Conservation (phyloP, 2,113 vertebrate genomes). For the Spea bombifrons region DNA sequence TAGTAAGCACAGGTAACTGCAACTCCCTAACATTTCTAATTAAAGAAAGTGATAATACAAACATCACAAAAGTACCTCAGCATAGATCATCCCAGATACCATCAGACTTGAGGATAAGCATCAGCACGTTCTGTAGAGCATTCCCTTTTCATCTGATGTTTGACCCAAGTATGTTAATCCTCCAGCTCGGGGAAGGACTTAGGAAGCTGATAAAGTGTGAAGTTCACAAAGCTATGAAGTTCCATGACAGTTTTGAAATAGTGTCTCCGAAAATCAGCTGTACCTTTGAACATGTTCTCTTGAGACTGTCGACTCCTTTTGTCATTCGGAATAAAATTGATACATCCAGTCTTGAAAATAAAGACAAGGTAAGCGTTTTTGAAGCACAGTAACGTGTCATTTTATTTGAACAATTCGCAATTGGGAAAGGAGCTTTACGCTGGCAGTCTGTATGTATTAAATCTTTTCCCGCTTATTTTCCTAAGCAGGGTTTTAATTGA, state of each 20-base stretch:
- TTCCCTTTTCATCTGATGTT: slow-evolving; percentile 96
- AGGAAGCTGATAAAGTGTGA: slow-evolving; percentile 87
- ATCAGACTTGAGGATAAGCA: slow-evolving; percentile 84
- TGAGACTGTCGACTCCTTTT: slow-evolving; percentile 91
- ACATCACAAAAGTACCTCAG: slow-evolving; percentile 65
- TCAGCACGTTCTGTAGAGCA: slow-evolving; percentile 92
- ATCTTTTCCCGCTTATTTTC: too few relatives aligned
- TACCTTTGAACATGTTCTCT: slow-evolving; percentile 86
- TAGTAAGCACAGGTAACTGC: slow-evolving; percentile 70
- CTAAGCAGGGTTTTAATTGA: too few relatives aligned
- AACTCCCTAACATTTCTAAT: slow-evolving; percentile 84
- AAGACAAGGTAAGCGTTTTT: slow-evolving; percentile 83
- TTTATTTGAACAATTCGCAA: too few relatives aligned
- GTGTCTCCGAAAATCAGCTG: slow-evolving; percentile 89
- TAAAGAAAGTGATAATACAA: slow-evolving; percentile 69
- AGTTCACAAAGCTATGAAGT: slow-evolving; percentile 77
- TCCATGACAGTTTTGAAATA: slow-evolving; percentile 93
- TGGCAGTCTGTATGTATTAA: too few relatives aligned
- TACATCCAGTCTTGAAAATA: slow-evolving; percentile 73
- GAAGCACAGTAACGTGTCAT: neutral
- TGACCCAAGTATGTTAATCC: slow-evolving; percentile 83
- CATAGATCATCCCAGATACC: slow-evolving; percentile 77
- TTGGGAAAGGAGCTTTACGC: too few relatives aligned
- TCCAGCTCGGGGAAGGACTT: slow-evolving; percentile 93
- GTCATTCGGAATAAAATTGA: slow-evolving; percentile 88